These are phyloP conservation scores for Corynorhinus townsendii DNA, from an alignment of 2,113 vertebrate genomes.

Conservation along the genomic window DNA sequence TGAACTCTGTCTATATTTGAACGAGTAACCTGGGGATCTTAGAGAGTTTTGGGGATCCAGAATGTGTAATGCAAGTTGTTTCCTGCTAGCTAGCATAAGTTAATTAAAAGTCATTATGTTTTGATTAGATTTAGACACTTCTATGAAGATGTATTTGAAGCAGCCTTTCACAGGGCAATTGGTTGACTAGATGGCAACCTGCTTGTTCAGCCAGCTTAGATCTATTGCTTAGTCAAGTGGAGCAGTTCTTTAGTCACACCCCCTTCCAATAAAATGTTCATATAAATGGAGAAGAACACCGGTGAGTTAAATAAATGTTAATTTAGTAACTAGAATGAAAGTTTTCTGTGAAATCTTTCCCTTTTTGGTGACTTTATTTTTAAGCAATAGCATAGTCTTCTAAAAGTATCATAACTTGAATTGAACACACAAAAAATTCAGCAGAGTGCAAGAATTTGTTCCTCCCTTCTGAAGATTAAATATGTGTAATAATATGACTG, in stretches of 20 bases:
- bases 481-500: not conserved
- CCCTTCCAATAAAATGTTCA: not conserved
- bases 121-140: conserved; percentile 36
- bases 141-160: conserved; percentile 37
- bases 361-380: not conserved
- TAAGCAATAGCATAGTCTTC: not conserved
- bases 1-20: not conserved
- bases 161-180: conserved; percentile 42
- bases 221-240: conserved; percentile 10
- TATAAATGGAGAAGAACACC: not conserved
- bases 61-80: conserved; percentile 31
- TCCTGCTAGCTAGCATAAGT: conserved; percentile 31
- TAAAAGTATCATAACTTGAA: not conserved
- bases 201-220: conserved; percentile 33
- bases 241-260: conserved; percentile 2
- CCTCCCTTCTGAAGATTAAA: not conserved
- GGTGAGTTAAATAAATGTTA: conserved; percentile 12
- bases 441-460: not conserved
- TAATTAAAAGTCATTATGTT: conserved; percentile 34
- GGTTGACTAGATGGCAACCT: conserved; percentile 44
- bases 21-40: not conserved
- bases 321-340: not conserved
- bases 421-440: not conserved
- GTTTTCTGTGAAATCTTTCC: not conserved
- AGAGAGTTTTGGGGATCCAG: not conserved